phyloP scores from a whole-genome alignment of 2,113 vertebrate species.

The Cephalopholis sonnerati region DNA sequence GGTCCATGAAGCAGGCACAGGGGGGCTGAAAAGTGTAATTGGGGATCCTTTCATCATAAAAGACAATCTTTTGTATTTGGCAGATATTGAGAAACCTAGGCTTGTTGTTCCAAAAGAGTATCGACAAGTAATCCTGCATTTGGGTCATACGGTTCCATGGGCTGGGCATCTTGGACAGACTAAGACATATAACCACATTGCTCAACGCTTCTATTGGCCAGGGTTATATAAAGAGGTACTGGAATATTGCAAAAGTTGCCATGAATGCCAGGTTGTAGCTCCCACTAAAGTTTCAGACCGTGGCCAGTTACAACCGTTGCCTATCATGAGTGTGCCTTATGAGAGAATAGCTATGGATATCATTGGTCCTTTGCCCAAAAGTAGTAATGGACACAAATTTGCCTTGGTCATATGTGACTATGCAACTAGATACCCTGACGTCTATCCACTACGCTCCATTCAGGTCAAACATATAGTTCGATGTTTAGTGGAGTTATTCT shows the following conservation, averaged over 20 bases:
- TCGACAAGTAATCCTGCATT: neutral
- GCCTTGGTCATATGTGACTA: constrained; percentile 3
- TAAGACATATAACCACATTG: neutral
- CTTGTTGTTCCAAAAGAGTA: neutral
- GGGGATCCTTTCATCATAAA: neutral
- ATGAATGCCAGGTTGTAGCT: neutral
- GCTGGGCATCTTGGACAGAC: neutral
- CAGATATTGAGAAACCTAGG: neutral
- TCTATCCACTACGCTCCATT: neutral
- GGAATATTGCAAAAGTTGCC: neutral
- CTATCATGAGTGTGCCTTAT: neutral
- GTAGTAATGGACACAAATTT: neutral
- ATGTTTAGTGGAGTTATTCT: neutral
- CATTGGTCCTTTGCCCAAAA: neutral
- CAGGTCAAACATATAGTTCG: constrained; percentile 8
- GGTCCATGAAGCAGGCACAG: too few species aligned
- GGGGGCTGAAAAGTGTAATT: neutral
- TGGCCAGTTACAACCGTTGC: neutral
- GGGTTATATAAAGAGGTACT: neutral
- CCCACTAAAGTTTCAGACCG: neutral
- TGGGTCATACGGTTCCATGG: neutral
- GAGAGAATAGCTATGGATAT: constrained; percentile 13
- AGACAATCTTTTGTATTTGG: neutral
- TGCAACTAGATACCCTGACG: neutral
- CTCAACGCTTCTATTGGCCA: constrained; percentile 1